Evolutionary conservation across 2,797 vertebrate species (phyloP).

Genomic region (Adelosebastes latens): DNA sequence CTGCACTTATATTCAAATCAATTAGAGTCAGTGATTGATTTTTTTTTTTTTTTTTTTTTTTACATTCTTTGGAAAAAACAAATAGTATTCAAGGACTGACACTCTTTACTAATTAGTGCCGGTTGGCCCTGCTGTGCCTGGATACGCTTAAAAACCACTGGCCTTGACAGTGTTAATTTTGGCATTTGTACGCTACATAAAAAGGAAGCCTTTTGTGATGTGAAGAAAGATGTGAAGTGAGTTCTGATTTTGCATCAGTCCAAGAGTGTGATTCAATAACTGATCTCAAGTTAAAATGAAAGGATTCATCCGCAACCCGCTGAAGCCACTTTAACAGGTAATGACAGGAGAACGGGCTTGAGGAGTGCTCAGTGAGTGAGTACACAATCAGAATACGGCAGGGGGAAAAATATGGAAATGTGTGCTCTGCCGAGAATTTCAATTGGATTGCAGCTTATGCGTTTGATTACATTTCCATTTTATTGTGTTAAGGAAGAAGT

Average conservation of each 20-base stretch:
- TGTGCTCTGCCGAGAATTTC: constrained; percentile 8
- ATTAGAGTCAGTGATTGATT: too few species aligned
- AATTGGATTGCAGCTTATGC: constrained; percentile 12
- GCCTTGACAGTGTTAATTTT: neutral
- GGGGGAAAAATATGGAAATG: neutral
- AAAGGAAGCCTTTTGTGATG: neutral
- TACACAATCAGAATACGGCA: neutral
- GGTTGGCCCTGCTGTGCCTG: neutral
- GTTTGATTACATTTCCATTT: constrained; percentile 50
- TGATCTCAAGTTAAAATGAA: constrained; percentile 10
- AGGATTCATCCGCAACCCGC: neutral
- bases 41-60: too few species aligned
- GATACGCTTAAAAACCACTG: neutral
- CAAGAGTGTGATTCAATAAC: constrained; percentile 9
- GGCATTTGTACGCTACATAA: neutral
- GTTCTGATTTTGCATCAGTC: neutral
- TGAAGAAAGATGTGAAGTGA: neutral
- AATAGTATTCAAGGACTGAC: neutral
- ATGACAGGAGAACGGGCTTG: neutral
- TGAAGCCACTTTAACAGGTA: neutral
- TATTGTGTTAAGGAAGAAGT: constrained; percentile 38
- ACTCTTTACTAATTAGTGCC: neutral
- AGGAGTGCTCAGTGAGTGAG: neutral
- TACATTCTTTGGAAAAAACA: too few species aligned
- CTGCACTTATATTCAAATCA: too few species aligned